phyloP scores from a whole-genome alignment of 2,888 invertebrate genomes.

The Pollenia amentaria region DNA sequence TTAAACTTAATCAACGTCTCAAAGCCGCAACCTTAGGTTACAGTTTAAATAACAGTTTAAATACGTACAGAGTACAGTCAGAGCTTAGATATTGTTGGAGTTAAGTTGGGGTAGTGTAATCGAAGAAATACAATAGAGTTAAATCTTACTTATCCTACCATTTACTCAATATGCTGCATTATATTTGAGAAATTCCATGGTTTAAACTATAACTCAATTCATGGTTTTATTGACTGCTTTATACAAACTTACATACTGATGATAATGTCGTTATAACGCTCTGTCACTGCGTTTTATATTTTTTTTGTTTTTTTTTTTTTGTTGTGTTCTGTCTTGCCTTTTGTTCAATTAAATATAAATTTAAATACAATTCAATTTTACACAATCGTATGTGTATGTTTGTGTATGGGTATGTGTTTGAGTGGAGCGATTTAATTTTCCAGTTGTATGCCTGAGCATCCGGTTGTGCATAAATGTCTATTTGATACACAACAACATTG shows the following conservation, averaged over 20 bases:
- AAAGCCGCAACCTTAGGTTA: too few relatives aligned
- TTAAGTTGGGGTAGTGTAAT: too few relatives aligned
- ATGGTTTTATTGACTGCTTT: background rate
- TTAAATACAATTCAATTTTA: conserved; percentile 18
- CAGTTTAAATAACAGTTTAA: too few relatives aligned
- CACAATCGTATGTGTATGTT: background rate
- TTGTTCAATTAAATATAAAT: conserved; percentile 4
- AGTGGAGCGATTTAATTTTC: conserved; percentile 13
- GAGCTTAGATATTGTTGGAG: too few relatives aligned
- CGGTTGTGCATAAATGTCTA: conserved; percentile 5
- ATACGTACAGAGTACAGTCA: too few relatives aligned
- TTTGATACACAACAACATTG: background rate
- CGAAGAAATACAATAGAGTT: too few relatives aligned
- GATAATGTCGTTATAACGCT: background rate
- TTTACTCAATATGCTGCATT: too few relatives aligned
- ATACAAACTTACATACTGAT: background rate
- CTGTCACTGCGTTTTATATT: background rate
- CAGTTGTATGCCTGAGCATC: conserved; percentile 8
- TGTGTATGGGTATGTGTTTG: background rate
- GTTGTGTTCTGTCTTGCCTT: background rate
- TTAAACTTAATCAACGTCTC: too few relatives aligned
- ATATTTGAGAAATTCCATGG: too few relatives aligned
- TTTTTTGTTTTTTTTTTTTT: background rate
- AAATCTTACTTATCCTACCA: too few relatives aligned
- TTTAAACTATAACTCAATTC: conserved; percentile 3